A percentile compares a stretch with the other conserved stretches of the same genome.
Conservation (phyloP, 2,888 invertebrate genomes). For the Drosophila differens region DNA sequence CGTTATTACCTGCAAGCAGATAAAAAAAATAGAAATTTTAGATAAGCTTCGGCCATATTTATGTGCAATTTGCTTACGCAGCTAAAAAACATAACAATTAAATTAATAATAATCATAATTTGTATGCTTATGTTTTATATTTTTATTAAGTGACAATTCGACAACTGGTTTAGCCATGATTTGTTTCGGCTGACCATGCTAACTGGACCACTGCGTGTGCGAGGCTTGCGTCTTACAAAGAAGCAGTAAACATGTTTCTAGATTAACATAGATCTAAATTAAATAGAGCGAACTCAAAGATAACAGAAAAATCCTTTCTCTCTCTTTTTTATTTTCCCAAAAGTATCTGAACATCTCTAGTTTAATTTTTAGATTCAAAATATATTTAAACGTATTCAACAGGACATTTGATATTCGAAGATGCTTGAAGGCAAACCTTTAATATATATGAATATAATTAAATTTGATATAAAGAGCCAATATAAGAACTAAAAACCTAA, state of each 20-base stretch:
- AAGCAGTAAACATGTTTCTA: slow-evolving; percentile 22
- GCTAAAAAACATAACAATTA: slow-evolving; percentile 45
- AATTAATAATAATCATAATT: slow-evolving; percentile 52
- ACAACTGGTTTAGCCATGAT: slow-evolving; percentile 40
- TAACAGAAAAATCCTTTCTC: neutral
- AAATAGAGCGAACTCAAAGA: neutral
- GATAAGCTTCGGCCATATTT: slow-evolving; percentile 59
- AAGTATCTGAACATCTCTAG: neutral
- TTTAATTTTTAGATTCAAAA: neutral
- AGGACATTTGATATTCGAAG: neutral
- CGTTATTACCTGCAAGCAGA: slow-evolving; percentile 67
- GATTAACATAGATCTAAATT: neutral
- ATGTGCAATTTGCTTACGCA: slow-evolving; percentile 52
- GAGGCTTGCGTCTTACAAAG: slow-evolving; percentile 1
- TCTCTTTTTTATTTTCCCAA: neutral
- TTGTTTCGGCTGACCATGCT: slow-evolving; percentile 12
- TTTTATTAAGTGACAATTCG: slow-evolving; percentile 67
- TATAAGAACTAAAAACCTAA: neutral
- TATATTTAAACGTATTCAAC: neutral
- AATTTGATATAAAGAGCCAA: neutral
- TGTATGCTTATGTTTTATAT: slow-evolving; percentile 38
- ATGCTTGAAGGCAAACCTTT: neutral
- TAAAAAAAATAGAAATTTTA: slow-evolving; percentile 53
- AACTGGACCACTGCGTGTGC: slow-evolving; percentile 26
- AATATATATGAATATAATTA: neutral